A percentile compares a stretch with the other conserved stretches of the same genome.
phyloP scores from a whole-genome alignment of 2,113 vertebrate genomes.

The Gobiocypris rarus region DNA sequence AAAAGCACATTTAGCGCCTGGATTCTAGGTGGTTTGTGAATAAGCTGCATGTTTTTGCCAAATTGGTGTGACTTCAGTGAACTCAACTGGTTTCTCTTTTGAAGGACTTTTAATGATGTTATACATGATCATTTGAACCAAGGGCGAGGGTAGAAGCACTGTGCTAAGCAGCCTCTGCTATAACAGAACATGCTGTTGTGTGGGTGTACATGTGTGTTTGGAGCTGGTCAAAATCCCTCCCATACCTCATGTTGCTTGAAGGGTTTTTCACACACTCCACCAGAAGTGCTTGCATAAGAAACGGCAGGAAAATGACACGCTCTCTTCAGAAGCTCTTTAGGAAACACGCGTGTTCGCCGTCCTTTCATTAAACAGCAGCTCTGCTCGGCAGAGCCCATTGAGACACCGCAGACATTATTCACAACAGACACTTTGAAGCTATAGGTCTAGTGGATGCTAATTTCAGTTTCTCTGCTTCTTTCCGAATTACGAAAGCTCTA shows the following conservation, averaged over 20 bases:
- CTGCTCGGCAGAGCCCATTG: neutral
- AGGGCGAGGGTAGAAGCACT: neutral
- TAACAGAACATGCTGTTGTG: constrained; percentile 35
- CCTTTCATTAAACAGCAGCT: constrained; percentile 26
- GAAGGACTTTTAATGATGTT: neutral
- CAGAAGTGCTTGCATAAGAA: constrained; percentile 52
- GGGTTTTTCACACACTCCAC: constrained; percentile 35
- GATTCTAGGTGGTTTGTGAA: neutral
- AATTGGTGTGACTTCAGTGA: neutral
- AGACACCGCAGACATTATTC: constrained; percentile 3
- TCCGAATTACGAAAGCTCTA: neutral
- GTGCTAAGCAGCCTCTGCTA: constrained; percentile 18
- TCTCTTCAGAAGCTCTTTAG: constrained; percentile 31
- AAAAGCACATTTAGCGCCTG: neutral
- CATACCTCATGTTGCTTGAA: constrained; percentile 12
- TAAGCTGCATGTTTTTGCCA: neutral
- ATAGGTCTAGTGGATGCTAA: constrained; percentile 6
- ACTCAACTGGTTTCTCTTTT: neutral
- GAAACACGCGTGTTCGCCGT: neutral
- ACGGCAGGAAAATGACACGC: neutral
- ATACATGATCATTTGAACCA: neutral
- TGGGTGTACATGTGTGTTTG: constrained; percentile 30
- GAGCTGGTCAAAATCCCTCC: constrained; percentile 8
- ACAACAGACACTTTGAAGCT: constrained; percentile 6
- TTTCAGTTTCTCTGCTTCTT: constrained; percentile 22